Evolutionary conservation across 37 sponge, comb jelly and placozoan genomes (phyloP).

Genomic region (Chondrilla cf. caribensis): DNA sequence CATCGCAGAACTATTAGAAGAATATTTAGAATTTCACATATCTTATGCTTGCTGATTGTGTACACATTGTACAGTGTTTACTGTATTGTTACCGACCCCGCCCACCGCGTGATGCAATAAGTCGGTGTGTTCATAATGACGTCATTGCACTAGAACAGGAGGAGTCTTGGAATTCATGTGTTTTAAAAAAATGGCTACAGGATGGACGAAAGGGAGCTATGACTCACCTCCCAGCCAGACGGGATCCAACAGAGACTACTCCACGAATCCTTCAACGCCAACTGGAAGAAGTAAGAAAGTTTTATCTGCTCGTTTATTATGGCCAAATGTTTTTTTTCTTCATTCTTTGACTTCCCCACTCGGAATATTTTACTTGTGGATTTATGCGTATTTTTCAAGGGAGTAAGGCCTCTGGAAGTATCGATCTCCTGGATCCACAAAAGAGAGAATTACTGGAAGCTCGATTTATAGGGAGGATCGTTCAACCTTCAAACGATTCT

Average conservation of each 20-base stretch:
- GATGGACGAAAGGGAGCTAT: neutral
- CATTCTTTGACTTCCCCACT: too few relatives aligned
- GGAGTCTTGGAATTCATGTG: too few relatives aligned
- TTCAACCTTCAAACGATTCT: neutral
- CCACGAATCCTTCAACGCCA: neutral
- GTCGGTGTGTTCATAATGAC: neutral
- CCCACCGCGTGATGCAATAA: too few relatives aligned
- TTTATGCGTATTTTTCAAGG: neutral
- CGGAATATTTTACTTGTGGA: neutral
- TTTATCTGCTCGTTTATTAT: neutral
- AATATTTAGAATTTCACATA: too few relatives aligned
- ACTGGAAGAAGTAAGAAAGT: constrained; percentile 19
- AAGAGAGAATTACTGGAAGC: constrained; percentile 84
- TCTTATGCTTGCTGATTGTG: too few relatives aligned
- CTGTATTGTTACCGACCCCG: too few relatives aligned
- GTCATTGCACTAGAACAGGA: neutral
- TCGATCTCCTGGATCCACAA: constrained; percentile 74
- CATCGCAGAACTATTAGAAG: too few relatives aligned
- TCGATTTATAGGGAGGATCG: constrained; percentile 53
- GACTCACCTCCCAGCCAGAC: neutral
- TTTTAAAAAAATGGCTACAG: neutral
- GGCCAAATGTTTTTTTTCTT: neutral
- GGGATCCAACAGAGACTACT: neutral
- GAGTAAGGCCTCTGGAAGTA: neutral
- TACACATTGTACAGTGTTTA: too few relatives aligned